Percentiles rank a stretch among this genome's conserved stretches.
These are phyloP conservation scores for Halictus quadricinctus DNA, from an alignment of 2,888 invertebrate species.

Conservation along the genomic window DNA sequence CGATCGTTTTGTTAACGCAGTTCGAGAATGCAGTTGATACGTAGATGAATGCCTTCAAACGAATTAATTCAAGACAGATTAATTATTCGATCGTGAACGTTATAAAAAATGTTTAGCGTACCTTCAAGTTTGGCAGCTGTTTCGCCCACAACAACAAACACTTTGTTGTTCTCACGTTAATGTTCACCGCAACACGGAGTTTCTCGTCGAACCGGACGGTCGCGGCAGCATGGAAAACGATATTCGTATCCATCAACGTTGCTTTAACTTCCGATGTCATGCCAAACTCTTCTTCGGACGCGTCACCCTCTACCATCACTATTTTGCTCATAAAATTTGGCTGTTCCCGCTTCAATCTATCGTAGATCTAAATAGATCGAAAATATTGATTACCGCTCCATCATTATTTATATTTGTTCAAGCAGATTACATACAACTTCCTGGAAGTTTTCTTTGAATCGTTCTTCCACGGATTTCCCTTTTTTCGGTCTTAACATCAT, in stretches of 20 bases:
- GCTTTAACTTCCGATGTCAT: slow-evolving; percentile 83
- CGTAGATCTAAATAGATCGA: slow-evolving; percentile 82
- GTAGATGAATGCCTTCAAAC: background rate
- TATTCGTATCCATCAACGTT: slow-evolving; percentile 83
- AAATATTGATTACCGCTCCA: background rate
- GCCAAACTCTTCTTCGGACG: slow-evolving; percentile 83
- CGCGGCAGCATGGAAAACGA: slow-evolving; percentile 90
- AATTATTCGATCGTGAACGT: background rate
- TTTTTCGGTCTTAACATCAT: slow-evolving; percentile 80
- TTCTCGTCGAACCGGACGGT: slow-evolving; percentile 90
- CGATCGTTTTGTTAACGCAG: slow-evolving; percentile 73
- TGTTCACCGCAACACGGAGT: slow-evolving; percentile 85
- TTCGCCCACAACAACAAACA: slow-evolving; percentile 86
- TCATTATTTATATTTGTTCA: background rate
- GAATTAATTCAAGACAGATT: background rate
- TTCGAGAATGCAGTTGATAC: slow-evolving; percentile 79
- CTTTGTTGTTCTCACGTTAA: slow-evolving; percentile 88
- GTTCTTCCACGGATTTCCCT: slow-evolving; percentile 75
- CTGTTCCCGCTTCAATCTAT: slow-evolving; percentile 82
- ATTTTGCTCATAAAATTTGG: slow-evolving; percentile 84
- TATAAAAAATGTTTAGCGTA: slow-evolving; percentile 68
- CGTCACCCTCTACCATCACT: slow-evolving; percentile 84
- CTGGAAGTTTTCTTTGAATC: slow-evolving; percentile 78
- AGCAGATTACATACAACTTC: slow-evolving; percentile 73
- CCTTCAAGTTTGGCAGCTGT: slow-evolving; percentile 87